These are phyloP conservation scores for Carassius gibelio DNA, from an alignment of 2,113 vertebrate species.

Conservation along the genomic window DNA sequence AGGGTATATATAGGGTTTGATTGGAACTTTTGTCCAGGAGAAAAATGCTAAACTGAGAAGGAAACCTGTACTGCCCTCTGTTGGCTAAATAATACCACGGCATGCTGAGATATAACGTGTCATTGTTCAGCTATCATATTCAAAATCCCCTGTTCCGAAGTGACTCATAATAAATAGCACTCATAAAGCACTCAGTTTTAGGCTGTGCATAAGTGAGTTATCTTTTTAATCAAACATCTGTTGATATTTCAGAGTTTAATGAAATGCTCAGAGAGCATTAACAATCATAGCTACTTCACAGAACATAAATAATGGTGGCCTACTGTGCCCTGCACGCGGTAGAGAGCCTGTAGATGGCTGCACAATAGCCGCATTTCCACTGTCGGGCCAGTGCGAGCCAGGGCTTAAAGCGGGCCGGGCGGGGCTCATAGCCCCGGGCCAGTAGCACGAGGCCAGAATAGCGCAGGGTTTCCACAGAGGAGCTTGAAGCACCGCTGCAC, in stretches of 20 bases:
- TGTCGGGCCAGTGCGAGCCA: no score
- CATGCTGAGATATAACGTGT: neutral
- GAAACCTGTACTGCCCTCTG: conserved; percentile 51
- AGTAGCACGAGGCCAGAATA: no score
- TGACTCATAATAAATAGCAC: neutral
- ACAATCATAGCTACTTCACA: neutral
- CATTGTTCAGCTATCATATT: neutral
- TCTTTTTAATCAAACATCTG: conserved; percentile 4
- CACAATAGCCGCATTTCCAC: no score
- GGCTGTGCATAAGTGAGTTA: neutral
- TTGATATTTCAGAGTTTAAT: neutral
- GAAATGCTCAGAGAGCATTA: neutral
- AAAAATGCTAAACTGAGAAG: conserved; percentile 6
- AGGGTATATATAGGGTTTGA: neutral
- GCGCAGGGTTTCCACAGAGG: no score
- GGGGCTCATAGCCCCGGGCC: no score
- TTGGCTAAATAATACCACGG: conserved; percentile 27
- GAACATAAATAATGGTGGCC: neutral
- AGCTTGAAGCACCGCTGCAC: no score
- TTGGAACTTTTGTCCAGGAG: neutral
- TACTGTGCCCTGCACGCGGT: neutral
- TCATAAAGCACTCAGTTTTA: conserved; percentile 2
- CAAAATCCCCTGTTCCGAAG: neutral
- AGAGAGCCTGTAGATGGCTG: neutral
- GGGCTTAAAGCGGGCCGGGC: no score